Base-by-base conservation (phyloP, 2,113 vertebrate species). In the Alouatta palliata region DNA sequence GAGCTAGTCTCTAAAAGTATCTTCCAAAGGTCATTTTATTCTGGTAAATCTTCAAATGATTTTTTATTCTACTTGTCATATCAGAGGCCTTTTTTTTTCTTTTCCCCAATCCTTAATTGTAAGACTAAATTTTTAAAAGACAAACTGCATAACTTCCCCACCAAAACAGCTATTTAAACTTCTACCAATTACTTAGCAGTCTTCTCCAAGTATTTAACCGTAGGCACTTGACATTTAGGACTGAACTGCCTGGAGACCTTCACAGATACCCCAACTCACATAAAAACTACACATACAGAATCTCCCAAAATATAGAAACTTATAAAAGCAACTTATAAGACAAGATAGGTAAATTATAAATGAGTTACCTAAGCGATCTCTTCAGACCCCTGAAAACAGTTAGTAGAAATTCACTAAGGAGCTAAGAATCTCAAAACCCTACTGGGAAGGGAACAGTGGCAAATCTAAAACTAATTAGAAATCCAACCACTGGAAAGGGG, bases 141-240 rank as follows among this genome's bases (percentile, higher is more conserved):
- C 92, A 94, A 92, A 83, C 40, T 92, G 21, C 43, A 40, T 79
- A 32, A 94, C 92, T 95, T 97, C 10, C 54, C 70, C 45, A 87
- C 68, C 81, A 84, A 84, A 96, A 52, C 66, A 94, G 49, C 83
- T 90, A 94, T 82, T 94, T 95, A 84, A 96, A 94, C 3, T 32
- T 87, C 61, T 94, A 68, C 68, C n/a, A 87, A 43, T 84, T 87
- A 70, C n/a, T 87, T 19, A 45, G 40, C 52, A 85, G 73, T 93
- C 6, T 66, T 35, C n/a, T 86, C 66, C 58, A 88, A 88, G n/a
- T 68, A 30, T 56, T 73, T 91, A 70, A 45, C 17, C 70, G 5
- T 75, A 66, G 37, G 94, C 11, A 91, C 1, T 2, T 71, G 86
- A 80, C 23, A 90, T 90, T 93, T 80, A 64, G 37, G n/a, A 90